Evolutionary conservation across 2,888 invertebrate species (phyloP).

Genomic region (Sipha maydis): DNA sequence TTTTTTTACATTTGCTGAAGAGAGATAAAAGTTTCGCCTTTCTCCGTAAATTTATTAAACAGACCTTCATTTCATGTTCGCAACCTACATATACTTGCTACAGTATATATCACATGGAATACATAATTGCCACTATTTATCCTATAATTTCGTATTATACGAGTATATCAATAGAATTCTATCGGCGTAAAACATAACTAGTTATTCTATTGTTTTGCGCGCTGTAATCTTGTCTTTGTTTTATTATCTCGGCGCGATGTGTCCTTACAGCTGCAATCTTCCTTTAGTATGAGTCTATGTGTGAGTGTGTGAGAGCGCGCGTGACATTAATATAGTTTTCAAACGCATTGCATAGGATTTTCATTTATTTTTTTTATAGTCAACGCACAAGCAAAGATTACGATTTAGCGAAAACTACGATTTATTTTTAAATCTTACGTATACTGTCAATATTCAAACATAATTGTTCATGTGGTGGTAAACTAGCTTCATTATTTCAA

Average conservation of each 20-base stretch:
- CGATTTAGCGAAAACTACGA: background rate
- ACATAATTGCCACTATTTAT: conserved; percentile 29
- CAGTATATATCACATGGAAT: conserved; percentile 7
- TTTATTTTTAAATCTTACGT: background rate
- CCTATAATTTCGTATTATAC: conserved; percentile 26
- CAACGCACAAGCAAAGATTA: background rate
- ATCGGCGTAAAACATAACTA: conserved; percentile 12
- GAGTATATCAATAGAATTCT: conserved; percentile 25
- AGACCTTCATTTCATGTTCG: conserved; percentile 8
- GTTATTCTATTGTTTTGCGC: conserved; percentile 46
- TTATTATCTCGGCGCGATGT: conserved; percentile 13
- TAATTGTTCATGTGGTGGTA: no score
- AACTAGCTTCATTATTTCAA: no score
- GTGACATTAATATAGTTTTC: conserved; percentile 11
- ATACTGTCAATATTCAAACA: no score
- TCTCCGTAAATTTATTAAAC: conserved; percentile 20
- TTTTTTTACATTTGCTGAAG: background rate
- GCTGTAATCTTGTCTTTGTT: conserved; percentile 29
- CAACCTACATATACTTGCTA: conserved; percentile 13
- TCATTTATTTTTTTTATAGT: background rate
- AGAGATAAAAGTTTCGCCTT: conserved; percentile 41
- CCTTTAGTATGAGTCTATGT: background rate
- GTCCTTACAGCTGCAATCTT: conserved; percentile 19
- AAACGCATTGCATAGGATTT: background rate
- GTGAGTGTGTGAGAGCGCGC: background rate